Evolutionary conservation across 2,797 vertebrate genomes (phyloP).

Genomic region (Pipistrellus kuhlii): DNA sequence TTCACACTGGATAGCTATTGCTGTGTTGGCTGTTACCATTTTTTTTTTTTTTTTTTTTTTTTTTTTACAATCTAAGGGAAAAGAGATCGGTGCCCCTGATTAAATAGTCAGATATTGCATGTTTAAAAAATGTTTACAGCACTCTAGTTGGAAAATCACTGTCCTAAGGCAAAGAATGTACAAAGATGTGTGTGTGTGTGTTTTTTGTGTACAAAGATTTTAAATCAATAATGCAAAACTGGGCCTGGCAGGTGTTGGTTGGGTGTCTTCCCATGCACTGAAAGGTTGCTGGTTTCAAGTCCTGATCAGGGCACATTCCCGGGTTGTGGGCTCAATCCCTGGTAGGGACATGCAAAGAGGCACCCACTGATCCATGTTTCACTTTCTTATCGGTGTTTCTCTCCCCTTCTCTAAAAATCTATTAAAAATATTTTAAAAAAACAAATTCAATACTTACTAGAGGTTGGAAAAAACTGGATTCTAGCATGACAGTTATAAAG

Average conservation of each 20-base stretch:
- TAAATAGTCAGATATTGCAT: too few relatives aligned
- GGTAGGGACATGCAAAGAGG: too few relatives aligned
- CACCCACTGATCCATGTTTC: not conserved
- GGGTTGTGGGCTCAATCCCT: too few relatives aligned
- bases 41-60: not conserved
- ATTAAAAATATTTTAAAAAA: not conserved
- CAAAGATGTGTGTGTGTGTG: not conserved
- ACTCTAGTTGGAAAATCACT: not conserved
- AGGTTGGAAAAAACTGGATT: not conserved
- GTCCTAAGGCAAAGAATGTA: not conserved
- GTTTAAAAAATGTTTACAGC: not conserved
- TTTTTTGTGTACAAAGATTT: too few relatives aligned
- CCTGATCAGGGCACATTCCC: not conserved
- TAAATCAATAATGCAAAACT: too few relatives aligned
- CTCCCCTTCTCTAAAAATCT: not conserved
- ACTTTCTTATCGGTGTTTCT: not conserved
- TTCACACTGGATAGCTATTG: not conserved
- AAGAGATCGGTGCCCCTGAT: too few relatives aligned
- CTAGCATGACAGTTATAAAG: not conserved
- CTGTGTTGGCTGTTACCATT: not conserved
- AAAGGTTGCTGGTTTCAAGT: not conserved
- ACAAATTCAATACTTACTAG: not conserved
- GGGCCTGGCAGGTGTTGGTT: not conserved
- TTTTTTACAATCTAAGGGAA: too few relatives aligned
- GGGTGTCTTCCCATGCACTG: not conserved